Evolutionary conservation across 2,113 vertebrate genomes (phyloP).

Genomic region (Spheniscus mendiculus): DNA sequence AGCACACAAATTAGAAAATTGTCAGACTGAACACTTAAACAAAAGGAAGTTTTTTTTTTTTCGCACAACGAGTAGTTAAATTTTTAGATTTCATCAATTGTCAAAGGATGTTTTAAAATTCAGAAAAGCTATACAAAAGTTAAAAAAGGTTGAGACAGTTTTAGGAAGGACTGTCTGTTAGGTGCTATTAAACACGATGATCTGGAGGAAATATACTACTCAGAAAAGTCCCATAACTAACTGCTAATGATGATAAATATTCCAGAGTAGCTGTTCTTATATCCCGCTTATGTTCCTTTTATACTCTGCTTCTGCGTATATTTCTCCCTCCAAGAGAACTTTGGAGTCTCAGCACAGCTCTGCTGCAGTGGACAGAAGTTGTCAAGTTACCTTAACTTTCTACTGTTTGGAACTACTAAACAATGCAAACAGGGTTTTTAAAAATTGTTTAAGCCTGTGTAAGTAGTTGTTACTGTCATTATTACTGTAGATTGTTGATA

Average conservation of each 20-base stretch:
- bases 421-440: background rate
- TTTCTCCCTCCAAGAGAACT: background rate
- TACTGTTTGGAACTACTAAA: background rate
- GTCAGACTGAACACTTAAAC: background rate
- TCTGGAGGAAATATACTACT: background rate
- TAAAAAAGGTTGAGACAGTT: background rate
- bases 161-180: background rate
- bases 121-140: background rate
- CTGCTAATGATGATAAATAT: background rate
- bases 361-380: background rate
- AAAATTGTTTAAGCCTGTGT: background rate
- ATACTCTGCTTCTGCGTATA: background rate
- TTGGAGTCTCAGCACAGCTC: background rate
- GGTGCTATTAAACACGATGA: background rate
- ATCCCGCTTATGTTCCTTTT: background rate
- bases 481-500: background rate
- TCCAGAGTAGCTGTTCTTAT: background rate
- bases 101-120: background rate
- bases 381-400: background rate
- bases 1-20: background rate
- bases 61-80: background rate
- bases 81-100: background rate
- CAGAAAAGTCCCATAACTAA: background rate
- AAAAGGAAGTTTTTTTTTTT: background rate
- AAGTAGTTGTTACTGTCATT: background rate